A percentile compares a stretch with the other conserved stretches of the same genome.
These are phyloP conservation scores for Drosophila paulistorum DNA, from an alignment of 1,140 invertebrate species.

Conservation along the genomic window DNA sequence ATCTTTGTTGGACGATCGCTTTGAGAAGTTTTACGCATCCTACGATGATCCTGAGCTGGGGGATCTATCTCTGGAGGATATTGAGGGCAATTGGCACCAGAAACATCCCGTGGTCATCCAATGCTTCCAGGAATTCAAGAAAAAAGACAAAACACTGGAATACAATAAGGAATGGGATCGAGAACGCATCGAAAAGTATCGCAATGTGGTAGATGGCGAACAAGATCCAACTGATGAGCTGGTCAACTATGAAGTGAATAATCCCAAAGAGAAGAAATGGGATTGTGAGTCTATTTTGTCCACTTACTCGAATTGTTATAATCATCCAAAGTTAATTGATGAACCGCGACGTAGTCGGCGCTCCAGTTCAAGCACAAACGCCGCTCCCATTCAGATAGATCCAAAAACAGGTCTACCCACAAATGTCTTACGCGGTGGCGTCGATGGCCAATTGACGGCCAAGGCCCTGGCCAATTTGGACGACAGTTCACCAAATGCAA, in stretches of 20 bases:
- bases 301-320: constrained; percentile 95
- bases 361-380: constrained; percentile 77
- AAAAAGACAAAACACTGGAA: constrained; percentile 85
- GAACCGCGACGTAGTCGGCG: constrained; percentile 87
- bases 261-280: constrained; percentile 88
- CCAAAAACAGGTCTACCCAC: constrained; percentile 89
- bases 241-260: constrained; percentile 85
- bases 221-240: constrained; percentile 85
- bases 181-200: constrained; percentile 86
- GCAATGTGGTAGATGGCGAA: constrained; percentile 85
- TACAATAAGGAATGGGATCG: constrained; percentile 87
- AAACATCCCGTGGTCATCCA: constrained; percentile 87
- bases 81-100: constrained; percentile 90
- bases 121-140: constrained; percentile 86
- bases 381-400: constrained; percentile 87
- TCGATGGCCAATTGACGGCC: constrained; percentile 86
- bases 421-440: constrained; percentile 85
- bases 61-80: constrained; percentile 93
- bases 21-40: constrained; percentile 94
- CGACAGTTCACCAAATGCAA: constrained; percentile 83
- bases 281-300: constrained; percentile 97
- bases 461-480: constrained; percentile 88
- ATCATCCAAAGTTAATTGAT: constrained; percentile 94
- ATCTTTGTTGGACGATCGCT: constrained; percentile 93
- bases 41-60: constrained; percentile 97